Evolutionary conservation across 2,888 invertebrate species (phyloP).

Genomic region (Agelastica alni): DNA sequence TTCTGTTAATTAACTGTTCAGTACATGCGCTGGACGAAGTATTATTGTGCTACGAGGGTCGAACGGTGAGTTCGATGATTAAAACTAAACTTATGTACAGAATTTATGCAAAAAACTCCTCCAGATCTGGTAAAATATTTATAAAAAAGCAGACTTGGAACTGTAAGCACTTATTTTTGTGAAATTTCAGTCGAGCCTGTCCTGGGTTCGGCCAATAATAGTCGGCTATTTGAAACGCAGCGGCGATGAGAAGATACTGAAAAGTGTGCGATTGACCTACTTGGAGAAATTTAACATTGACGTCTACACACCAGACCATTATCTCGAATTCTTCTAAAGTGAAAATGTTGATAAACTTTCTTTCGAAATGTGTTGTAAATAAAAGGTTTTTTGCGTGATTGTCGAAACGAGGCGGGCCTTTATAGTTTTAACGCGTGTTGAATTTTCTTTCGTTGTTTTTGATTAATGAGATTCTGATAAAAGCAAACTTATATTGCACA

Average conservation of each 20-base stretch:
- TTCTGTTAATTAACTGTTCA: conserved; percentile 8
- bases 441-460: no score
- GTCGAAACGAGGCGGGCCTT: no score
- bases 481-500: no score
- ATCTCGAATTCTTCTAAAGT: conserved; percentile 26
- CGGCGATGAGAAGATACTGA: conserved; percentile 24
- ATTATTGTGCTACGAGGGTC: not conserved
- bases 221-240: not conserved
- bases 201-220: not conserved
- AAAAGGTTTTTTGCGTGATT: conserved; percentile 9
- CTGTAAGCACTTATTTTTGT: not conserved
- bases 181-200: not conserved
- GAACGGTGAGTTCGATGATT: not conserved
- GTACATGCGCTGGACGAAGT: no score
- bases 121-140: conserved; percentile 1
- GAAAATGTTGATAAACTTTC: conserved; percentile 25
- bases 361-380: conserved; percentile 18
- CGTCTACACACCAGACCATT: conserved; percentile 22
- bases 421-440: no score
- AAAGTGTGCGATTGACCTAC: conserved; percentile 28
- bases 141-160: no score
- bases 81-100: not conserved
- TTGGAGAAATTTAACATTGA: conserved; percentile 29
- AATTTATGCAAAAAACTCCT: no score
- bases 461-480: no score